Evolutionary conservation across 2,113 vertebrate species (phyloP).

Genomic region (Cyanoramphus novaezelandiae): DNA sequence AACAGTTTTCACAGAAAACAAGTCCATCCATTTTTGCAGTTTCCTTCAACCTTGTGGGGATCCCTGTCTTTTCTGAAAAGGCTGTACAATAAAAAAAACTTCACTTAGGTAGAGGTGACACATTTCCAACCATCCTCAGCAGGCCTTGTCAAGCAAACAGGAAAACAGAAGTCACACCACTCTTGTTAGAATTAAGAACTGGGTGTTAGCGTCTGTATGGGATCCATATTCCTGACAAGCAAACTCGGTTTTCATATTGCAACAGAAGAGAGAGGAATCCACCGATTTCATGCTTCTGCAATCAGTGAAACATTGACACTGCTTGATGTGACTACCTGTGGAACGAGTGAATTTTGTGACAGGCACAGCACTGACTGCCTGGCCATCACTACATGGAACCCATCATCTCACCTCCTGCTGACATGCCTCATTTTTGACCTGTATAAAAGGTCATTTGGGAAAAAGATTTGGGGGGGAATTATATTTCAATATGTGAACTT

Average conservation of each 20-base stretch:
- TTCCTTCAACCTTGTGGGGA: constrained; percentile 76
- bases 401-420: neutral
- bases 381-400: neutral
- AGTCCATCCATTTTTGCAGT: constrained; percentile 74
- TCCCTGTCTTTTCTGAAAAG: constrained; percentile 78
- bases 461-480: neutral
- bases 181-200: neutral
- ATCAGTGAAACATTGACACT: neutral
- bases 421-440: neutral
- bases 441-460: neutral
- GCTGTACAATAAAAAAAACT: constrained; percentile 65
- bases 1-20: constrained; percentile 83
- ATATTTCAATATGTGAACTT: neutral
- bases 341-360: neutral
- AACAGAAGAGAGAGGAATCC: neutral
- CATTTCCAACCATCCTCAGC: neutral
- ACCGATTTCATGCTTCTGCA: neutral
- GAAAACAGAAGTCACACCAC: neutral
- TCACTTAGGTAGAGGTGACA: neutral
- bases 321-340: accelerated
- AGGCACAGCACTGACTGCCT: neutral
- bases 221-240: neutral
- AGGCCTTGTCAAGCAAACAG: neutral
- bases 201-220: neutral
- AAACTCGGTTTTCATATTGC: neutral